Conservation (phyloP, 2,113 vertebrate genomes). For the Miniopterus natalensis region DNA sequence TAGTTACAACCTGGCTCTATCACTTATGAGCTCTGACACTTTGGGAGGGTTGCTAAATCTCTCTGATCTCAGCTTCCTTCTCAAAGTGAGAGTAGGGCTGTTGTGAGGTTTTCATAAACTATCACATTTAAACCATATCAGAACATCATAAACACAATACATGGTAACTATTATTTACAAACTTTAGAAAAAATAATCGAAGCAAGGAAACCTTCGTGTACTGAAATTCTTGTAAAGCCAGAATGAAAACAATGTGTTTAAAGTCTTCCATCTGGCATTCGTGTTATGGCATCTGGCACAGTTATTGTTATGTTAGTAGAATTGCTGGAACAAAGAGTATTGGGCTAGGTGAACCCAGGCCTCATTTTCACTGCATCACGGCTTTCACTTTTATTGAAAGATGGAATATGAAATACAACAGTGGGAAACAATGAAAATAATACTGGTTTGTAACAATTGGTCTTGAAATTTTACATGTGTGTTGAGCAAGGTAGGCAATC, state of each 20-base stretch:
- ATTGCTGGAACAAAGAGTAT: not conserved
- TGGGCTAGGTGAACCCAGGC: too few relatives aligned
- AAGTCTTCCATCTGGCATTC: not conserved
- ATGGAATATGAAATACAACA: not conserved
- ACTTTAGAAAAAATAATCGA: constrained; percentile 6
- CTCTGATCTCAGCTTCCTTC: not conserved
- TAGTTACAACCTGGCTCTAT: not conserved
- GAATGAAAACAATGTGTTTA: not conserved
- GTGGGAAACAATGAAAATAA: not conserved
- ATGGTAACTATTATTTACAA: not conserved
- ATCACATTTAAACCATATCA: not conserved
- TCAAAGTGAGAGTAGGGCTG: not conserved
- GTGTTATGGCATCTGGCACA: not conserved
- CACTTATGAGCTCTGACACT: not conserved
- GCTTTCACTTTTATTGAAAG: not conserved
- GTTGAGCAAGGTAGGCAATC: not conserved
- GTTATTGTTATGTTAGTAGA: not conserved
- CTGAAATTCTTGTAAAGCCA: not conserved
- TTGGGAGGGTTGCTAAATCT: not conserved
- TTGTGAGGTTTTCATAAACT: not conserved
- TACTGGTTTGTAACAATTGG: not conserved
- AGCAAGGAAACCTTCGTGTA: not conserved
- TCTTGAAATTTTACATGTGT: not conserved
- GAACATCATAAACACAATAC: not conserved
- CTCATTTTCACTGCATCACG: not conserved